Evolutionary conservation across 1,140 invertebrate species (phyloP), one percentile per base, ranked within the genome.

Genomic region (Hylaeus anthracinus): DNA sequence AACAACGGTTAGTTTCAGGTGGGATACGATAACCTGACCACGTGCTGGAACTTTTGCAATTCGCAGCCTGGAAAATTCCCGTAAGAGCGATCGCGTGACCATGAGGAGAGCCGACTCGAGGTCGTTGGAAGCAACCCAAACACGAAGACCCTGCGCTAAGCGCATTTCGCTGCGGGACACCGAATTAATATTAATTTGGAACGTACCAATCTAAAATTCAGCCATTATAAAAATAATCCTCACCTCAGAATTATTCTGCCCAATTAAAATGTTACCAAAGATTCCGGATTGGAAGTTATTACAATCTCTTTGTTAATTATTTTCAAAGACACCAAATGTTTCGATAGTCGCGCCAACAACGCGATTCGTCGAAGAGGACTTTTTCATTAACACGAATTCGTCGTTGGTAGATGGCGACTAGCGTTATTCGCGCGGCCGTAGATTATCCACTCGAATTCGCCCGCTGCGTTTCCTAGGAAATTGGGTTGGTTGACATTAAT

Each of bases 21-120:
- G 39, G 61, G 12, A 79, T 69, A 82, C 83, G 83, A 89, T 88
- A 86, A 79, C 72, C 74, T 79, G 45, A 67, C 48, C 51, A 26
- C 81, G 71, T 81, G 78, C 81, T 83, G 85, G 83, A 91, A 92
- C 86, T 92, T 92, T 92, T 75, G 88, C 88, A 92, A 92, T 91
- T 91, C 91, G 91, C 88, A 88, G 87, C 81, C 60, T 43, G 86
- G 82, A 90, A 90, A 92, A 90, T 89, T 79, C 73, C 83, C 72
- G 78, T 77, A 85, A 88, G 82, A 76, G 72, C 71, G 86, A 87
- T 90, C 85, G 87, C 85, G 84, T 82, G 82, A 85, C 82, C 73
- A 58, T 72, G 69, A 61, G n/a, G 48, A 61, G 69, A 9, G 48
- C 66, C 56, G 39, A 14, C 48, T 69, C 61, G 66, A 61, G 73